Evolutionary conservation across 1,140 invertebrate genomes (phyloP).

Genomic region (Himalopsyche phryganea): DNA sequence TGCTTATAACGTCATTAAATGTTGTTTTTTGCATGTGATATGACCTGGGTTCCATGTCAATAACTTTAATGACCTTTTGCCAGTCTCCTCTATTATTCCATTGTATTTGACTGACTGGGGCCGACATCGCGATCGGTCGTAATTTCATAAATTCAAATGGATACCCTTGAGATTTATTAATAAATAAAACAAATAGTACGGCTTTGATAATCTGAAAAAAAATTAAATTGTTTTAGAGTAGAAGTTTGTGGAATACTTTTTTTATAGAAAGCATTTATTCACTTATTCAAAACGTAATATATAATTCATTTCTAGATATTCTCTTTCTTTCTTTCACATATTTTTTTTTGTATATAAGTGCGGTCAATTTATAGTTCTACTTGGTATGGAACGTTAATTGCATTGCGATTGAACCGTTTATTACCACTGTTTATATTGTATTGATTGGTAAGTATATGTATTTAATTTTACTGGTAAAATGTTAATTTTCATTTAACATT

Average conservation of each 20-base stretch:
- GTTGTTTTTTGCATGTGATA: slow-evolving; percentile 8
- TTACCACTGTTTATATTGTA: too few species aligned
- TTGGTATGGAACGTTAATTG: too few species aligned
- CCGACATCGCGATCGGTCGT: not conserved
- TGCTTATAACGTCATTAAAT: not conserved
- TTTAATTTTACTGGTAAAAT: too few species aligned
- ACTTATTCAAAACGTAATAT: too few species aligned
- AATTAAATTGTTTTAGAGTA: not conserved
- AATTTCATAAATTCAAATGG: slow-evolving; percentile 2
- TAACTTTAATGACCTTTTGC: not conserved
- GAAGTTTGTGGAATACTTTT: not conserved
- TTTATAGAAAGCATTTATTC: too few species aligned
- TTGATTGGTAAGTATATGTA: too few species aligned
- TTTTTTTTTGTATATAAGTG: too few species aligned
- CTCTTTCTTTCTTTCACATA: too few species aligned
- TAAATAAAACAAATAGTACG: not conserved
- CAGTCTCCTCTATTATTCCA: slow-evolving; percentile 11
- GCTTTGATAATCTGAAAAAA: not conserved
- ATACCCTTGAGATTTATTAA: not conserved
- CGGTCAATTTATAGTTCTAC: too few species aligned
- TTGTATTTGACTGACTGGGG: slow-evolving; percentile 19
- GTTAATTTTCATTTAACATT: too few species aligned
- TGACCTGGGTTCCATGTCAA: slow-evolving; percentile 6
- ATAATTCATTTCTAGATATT: too few species aligned
- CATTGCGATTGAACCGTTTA: too few species aligned